Base-by-base conservation (phyloP, 2,888 invertebrate genomes). In the Dicycla oo region DNA sequence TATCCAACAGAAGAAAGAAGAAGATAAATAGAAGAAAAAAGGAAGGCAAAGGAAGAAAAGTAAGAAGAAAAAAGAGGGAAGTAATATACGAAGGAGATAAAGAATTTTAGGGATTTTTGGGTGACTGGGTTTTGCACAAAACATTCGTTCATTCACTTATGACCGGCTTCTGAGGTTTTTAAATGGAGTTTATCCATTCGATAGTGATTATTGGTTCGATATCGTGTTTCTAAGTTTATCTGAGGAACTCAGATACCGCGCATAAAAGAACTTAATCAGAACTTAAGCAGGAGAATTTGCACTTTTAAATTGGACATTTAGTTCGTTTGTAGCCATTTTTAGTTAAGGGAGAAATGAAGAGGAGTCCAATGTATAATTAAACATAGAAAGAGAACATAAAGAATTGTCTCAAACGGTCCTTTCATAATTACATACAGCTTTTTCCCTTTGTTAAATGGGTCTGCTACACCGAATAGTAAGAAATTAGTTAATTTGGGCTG, bases 281-380 rank as follows among this genome's bases (percentile, higher is more conserved):
- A n/a, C n/a, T 30, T 38, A 43, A 57, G 34, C 1, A 3, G 23
- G 34, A 34, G 3, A 66, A 53, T 45, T 63, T 40, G 13, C 26
- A 40, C 23, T 56, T 58, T 53, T 40, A 20, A 77, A 53, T 58
- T 53, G n/a, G 13, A 8, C 57, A 40, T 78, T 72, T 30, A 34
- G 13, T 20, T 26, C 23, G 23, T 45, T 73, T 69, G 7, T 15
- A 47, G 30, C 53, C 23, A 43, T 69, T 69, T n/a, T 20, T 30
- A 47, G 34, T 6, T 30, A 30, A 67, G 23, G 54, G 30, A 58
- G 53, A 58, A 47, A 57, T 57, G 3, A 62, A 68, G 26, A 45
- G 43, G 43, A 70, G n/a, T 38, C 30, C 15, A 54, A 61, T 66
- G 51, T 61, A 34, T 58, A 75, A 75, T 71, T 75, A 63, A 53